Conservation (phyloP, 2,888 invertebrate species). For the Drosophila falleni region DNA sequence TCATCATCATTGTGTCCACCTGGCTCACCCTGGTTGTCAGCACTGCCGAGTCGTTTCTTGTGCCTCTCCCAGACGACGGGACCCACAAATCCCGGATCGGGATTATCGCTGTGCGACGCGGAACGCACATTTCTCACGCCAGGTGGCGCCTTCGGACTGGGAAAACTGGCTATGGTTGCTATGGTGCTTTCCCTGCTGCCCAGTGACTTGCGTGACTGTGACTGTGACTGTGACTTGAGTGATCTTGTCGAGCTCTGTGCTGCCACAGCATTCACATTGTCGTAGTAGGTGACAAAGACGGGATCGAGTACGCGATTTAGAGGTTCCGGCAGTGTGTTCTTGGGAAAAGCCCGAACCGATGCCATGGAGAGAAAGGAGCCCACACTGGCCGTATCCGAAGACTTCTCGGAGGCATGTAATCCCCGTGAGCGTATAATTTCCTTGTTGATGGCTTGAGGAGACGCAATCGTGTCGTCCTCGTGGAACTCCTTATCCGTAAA, state of each 20-base stretch:
- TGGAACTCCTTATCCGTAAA: slow-evolving; percentile 71
- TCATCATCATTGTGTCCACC: slow-evolving; percentile 57
- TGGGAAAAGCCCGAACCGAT: slow-evolving; percentile 93
- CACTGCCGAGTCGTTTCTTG: slow-evolving; percentile 87
- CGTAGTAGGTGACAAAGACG: slow-evolving; percentile 90
- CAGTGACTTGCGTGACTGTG: slow-evolving; percentile 45
- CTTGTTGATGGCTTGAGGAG: slow-evolving; percentile 83
- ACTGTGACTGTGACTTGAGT: slow-evolving; percentile 49
- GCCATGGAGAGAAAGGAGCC: slow-evolving; percentile 95
- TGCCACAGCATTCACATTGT: slow-evolving; percentile 85
- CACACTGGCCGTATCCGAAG: slow-evolving; percentile 87
- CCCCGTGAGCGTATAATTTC: slow-evolving; percentile 78
- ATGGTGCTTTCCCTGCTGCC: slow-evolving; percentile 70
- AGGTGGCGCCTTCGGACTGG: slow-evolving; percentile 80
- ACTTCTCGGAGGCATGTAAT: slow-evolving; percentile 80
- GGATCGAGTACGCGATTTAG: slow-evolving; percentile 92
- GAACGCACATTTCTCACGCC: slow-evolving; percentile 74
- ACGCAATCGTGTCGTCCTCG: slow-evolving; percentile 60
- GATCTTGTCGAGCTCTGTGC: slow-evolving; percentile 62
- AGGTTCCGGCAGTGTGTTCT: slow-evolving; percentile 91
- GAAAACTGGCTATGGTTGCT: slow-evolving; percentile 77
- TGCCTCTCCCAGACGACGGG: slow-evolving; percentile 94
- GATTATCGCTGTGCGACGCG: slow-evolving; percentile 90
- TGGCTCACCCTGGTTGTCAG: slow-evolving; percentile 74
- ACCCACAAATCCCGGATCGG: slow-evolving; percentile 93